Evolutionary conservation across 2,797 vertebrate genomes (phyloP).

Genomic region (Takifugu ocellatus): DNA sequence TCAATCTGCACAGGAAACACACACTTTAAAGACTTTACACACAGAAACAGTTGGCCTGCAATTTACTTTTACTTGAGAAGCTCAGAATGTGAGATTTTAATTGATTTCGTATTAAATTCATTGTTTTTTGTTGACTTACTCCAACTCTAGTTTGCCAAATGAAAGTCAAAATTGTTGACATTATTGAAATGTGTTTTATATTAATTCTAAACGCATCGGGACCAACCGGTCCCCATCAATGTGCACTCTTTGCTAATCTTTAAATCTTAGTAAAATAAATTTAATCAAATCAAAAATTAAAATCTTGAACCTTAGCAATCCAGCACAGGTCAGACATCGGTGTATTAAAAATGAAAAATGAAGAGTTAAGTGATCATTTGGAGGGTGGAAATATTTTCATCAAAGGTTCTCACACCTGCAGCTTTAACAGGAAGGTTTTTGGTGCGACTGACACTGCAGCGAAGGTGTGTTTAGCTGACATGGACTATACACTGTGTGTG

Average conservation of each 20-base stretch:
- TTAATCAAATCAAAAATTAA: no score
- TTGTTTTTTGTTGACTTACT: not conserved
- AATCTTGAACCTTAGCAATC: no score
- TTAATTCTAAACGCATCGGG: not conserved
- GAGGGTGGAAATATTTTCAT: not conserved
- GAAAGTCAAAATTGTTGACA: not conserved
- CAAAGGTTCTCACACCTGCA: slow-evolving; percentile 7
- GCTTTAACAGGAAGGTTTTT: slow-evolving; percentile 14
- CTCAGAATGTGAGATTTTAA: slow-evolving; percentile 12
- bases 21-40: slow-evolving; percentile 35
- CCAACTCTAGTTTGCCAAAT: not conserved
- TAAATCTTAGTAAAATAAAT: no score
- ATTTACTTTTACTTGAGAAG: slow-evolving; percentile 14
- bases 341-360: no score
- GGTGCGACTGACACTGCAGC: slow-evolving; percentile 5
- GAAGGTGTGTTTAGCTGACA: not conserved
- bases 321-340: no score
- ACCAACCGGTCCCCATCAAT: no score
- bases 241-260: no score
- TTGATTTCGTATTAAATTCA: slow-evolving; percentile 8
- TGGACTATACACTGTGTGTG: not conserved
- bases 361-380: no score
- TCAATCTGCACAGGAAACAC: slow-evolving; percentile 37
- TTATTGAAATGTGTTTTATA: not conserved
- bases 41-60: not conserved